These are phyloP conservation scores for Aldabrachelys gigantea DNA, from an alignment of 2,113 vertebrate genomes.

Conservation along the genomic window DNA sequence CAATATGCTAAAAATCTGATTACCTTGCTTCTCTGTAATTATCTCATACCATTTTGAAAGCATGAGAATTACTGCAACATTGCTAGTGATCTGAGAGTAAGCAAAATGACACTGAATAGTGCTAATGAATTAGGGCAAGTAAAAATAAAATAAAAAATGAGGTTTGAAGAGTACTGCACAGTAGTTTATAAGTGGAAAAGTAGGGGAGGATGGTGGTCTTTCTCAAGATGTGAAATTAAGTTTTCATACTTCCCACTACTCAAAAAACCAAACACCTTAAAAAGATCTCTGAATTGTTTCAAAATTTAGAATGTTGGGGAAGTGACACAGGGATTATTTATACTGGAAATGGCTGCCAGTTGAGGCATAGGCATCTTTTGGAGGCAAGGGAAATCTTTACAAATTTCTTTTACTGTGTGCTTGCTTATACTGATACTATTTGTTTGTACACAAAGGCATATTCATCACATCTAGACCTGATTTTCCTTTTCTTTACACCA, in stretches of 20 bases:
- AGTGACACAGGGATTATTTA: neutral
- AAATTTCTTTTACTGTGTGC: neutral
- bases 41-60: neutral
- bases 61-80: neutral
- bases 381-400: neutral
- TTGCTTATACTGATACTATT: neutral
- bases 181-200: neutral
- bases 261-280: neutral
- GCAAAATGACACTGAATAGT: neutral
- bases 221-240: neutral
- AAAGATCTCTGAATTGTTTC: neutral
- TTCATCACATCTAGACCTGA: neutral
- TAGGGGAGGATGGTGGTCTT: neutral
- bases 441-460: neutral
- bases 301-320: neutral
- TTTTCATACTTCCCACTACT: neutral
- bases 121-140: neutral
- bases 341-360: neutral
- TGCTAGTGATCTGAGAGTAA: neutral
- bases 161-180: neutral
- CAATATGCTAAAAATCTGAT: neutral
- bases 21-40: neutral
- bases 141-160: neutral
- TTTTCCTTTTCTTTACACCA: neutral
- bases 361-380: neutral